phyloP scores from a whole-genome alignment of 1,140 invertebrate genomes.

The Bicyclus anynana region DNA sequence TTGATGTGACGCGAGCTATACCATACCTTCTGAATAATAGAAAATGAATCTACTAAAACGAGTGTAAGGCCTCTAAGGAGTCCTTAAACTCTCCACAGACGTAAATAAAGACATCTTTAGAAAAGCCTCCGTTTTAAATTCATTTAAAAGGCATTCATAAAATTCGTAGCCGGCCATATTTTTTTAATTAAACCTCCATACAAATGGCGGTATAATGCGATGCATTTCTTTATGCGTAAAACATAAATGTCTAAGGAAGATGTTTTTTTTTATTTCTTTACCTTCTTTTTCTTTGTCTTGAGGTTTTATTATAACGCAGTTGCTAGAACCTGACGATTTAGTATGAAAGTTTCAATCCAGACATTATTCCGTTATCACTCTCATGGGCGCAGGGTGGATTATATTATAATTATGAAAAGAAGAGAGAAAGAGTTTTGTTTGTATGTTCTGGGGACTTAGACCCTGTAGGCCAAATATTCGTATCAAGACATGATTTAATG shows the following conservation, averaged over 20 bases:
- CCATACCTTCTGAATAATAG: neutral
- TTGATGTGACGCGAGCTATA: too few relatives aligned
- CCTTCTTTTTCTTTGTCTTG: too few relatives aligned
- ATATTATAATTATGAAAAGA: too few relatives aligned
- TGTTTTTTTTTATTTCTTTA: neutral
- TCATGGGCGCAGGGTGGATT: too few relatives aligned
- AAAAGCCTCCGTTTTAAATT: neutral
- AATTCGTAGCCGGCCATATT: neutral
- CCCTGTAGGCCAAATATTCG: too few relatives aligned
- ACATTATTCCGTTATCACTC: too few relatives aligned
- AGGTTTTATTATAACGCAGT: too few relatives aligned
- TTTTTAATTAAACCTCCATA: constrained; percentile 4
- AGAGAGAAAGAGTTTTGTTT: too few relatives aligned
- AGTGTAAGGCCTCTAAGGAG: neutral
- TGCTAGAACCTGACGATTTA: too few relatives aligned
- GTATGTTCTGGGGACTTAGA: too few relatives aligned
- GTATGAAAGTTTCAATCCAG: too few relatives aligned
- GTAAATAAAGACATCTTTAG: neutral
- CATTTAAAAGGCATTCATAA: constrained; percentile 1
- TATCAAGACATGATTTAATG: too few relatives aligned
- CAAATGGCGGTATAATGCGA: neutral
- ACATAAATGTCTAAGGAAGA: neutral
- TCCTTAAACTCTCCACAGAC: neutral
- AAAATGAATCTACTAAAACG: neutral
- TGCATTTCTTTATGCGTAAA: neutral